These are phyloP conservation scores for Perognathus longimembris DNA, from an alignment of 2,113 vertebrate genomes.

Conservation along the genomic window DNA sequence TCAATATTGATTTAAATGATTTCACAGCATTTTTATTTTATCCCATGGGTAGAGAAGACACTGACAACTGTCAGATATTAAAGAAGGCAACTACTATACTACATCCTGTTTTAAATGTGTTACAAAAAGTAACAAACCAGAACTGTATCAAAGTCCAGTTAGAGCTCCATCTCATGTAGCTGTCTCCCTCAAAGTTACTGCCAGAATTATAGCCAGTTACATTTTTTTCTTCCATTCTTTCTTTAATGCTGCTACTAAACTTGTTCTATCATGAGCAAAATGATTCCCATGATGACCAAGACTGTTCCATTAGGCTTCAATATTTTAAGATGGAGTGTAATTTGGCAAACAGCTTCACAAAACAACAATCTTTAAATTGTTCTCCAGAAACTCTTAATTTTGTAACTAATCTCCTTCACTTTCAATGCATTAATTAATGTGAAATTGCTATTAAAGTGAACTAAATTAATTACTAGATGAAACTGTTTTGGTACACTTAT, in stretches of 20 bases:
- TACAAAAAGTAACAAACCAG: background rate
- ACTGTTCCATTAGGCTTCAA: background rate
- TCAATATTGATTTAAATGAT: background rate
- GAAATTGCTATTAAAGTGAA: background rate
- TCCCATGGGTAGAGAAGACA: background rate
- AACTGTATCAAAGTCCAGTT: background rate
- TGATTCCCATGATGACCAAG: conserved; percentile 3
- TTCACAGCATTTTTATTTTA: background rate
- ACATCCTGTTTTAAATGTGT: too few species aligned
- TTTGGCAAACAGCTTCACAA: background rate
- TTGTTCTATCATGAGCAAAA: background rate
- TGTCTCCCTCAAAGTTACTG: background rate
- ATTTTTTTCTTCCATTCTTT: background rate
- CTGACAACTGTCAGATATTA: background rate
- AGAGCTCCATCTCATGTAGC: accelerated
- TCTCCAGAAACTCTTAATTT: background rate
- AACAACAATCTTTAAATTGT: background rate
- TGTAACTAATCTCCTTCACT: background rate
- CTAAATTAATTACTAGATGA: background rate
- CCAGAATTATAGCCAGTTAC: background rate
- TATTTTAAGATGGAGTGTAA: background rate
- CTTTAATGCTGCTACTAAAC: background rate
- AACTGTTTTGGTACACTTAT: conserved; percentile 25
- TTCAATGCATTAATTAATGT: background rate
- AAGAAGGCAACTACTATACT: too few species aligned